A percentile compares a stretch with the other conserved stretches of the same genome.
Conservation (phyloP, 2,113 vertebrate species). For the Pteropus alecto region DNA sequence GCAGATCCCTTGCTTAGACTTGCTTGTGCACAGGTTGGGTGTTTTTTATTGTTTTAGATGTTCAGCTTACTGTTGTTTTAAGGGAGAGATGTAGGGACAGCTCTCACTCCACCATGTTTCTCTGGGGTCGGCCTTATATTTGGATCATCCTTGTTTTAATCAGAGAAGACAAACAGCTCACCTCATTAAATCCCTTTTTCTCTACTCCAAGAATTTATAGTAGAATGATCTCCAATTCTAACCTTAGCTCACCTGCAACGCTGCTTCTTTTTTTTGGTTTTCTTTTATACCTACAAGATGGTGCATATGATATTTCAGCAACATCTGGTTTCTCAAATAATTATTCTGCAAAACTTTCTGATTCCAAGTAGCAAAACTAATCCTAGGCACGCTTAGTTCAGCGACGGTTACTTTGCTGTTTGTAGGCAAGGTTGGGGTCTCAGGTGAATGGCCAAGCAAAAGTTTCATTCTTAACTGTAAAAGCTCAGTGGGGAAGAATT, state of each 20-base stretch:
- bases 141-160: neutral
- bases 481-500: neutral
- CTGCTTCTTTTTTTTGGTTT: no score
- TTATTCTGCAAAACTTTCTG: neutral
- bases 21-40: no score
- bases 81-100: no score
- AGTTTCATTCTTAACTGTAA: neutral
- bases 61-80: no score
- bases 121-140: neutral
- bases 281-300: no score
- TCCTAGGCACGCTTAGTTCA: neutral
- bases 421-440: neutral
- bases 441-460: neutral
- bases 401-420: neutral
- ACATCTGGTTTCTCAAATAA: neutral
- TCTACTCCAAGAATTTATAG: neutral
- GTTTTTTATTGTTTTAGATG: no score
- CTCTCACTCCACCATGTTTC: no score
- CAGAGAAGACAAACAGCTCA: neutral
- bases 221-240: no score
- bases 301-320: neutral
- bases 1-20: no score
- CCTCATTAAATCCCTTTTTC: neutral
- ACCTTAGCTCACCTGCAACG: no score
- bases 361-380: neutral